phyloP scores from a whole-genome alignment of 1,140 invertebrate species.

The Apis florea region DNA sequence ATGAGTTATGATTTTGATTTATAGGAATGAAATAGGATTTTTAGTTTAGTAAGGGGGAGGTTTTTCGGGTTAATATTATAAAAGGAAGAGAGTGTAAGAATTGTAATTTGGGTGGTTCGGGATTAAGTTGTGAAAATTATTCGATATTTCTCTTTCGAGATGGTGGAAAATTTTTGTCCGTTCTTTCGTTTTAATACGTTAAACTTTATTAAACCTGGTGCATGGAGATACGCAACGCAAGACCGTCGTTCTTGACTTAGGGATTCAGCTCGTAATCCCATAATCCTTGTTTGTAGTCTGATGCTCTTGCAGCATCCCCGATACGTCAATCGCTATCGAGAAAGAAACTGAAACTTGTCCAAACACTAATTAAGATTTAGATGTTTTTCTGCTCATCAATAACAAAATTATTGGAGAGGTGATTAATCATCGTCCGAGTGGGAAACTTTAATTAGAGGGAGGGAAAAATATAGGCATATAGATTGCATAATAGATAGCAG shows the following conservation, averaged over 20 bases:
- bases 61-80: not conserved
- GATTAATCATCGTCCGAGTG: not conserved
- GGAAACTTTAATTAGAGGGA: not conserved
- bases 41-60: not conserved
- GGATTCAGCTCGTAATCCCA: not conserved
- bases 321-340: slow-evolving; percentile 1
- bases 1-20: not conserved
- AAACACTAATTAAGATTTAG: slow-evolving; percentile 6
- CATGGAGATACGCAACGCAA: not conserved
- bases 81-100: not conserved
- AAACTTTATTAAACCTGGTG: not conserved
- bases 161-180: not conserved
- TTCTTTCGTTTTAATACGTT: not conserved
- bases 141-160: not conserved
- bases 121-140: not conserved
- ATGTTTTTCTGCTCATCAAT: not conserved
- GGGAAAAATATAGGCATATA: not conserved
- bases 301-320: not conserved
- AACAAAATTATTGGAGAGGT: not conserved
- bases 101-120: too few species aligned
- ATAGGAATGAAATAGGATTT: not conserved
- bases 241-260: not conserved
- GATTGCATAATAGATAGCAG: not conserved
- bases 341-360: not conserved
- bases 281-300: slow-evolving; percentile 13